These are phyloP conservation scores for Achlya flavicornis DNA, from an alignment of 2,888 invertebrate genomes.

Conservation along the genomic window DNA sequence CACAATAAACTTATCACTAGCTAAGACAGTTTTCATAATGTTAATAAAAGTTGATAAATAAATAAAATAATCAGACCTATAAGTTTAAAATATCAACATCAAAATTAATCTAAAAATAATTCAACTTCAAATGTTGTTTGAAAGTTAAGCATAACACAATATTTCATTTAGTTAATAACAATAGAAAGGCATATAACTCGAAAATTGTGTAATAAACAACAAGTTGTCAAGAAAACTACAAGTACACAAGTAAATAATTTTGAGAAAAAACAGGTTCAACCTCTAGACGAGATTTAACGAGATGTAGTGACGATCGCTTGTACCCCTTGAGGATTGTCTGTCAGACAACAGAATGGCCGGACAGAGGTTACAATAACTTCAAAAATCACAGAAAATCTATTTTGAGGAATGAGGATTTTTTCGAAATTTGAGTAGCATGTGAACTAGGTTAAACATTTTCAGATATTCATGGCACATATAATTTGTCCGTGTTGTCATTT, in stretches of 20 bases:
- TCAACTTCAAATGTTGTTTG: constrained; percentile 6
- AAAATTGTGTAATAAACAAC: neutral
- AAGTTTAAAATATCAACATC: neutral
- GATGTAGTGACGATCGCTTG: neutral
- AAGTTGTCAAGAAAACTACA: neutral
- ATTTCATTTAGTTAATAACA: neutral
- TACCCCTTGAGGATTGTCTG: constrained; percentile 18
- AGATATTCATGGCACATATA: no score
- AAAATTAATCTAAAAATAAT: neutral
- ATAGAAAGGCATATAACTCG: neutral
- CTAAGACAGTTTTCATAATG: no score
- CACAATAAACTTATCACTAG: no score
- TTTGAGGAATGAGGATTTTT: neutral
- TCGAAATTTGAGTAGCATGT: neutral
- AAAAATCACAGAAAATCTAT: neutral
- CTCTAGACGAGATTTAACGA: neutral
- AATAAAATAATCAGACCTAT: neutral
- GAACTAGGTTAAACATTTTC: no score
- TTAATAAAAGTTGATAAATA: no score
- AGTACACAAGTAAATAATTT: neutral
- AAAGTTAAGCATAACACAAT: neutral
- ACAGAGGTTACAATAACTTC: neutral
- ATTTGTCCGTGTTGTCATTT: no score
- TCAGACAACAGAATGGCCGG: constrained; percentile 17
- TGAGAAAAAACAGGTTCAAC: neutral